Evolutionary conservation across 2,113 vertebrate species (phyloP), one percentile per base, ranked within the genome.

Genomic region (Amazona guildingii): DNA sequence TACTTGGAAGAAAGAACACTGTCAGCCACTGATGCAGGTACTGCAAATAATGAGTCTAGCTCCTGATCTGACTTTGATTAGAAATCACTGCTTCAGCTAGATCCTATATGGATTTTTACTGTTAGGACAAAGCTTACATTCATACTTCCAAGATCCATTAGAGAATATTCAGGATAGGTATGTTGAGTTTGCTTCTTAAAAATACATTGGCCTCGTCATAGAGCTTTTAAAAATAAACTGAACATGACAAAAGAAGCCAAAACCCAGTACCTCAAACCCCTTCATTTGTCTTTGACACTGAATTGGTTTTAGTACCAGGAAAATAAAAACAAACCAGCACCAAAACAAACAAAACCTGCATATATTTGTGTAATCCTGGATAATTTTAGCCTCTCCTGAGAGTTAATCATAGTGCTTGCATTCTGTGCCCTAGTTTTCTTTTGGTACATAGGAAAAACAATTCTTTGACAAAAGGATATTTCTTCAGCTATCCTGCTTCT

Each of bases 291-390:
- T 70, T 89, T 35, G 68, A 12, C 28, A 39, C 18, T 57, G 77
- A 89, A 68, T 62, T 91, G 54, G 0, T 73, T 86, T 79, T 69
- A 35, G 33, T 66, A 68, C 69, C 14, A 69, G 67, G 48, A 90
- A 92, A 59, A 57, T 33, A 13, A 33, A 57, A 57, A 14, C 55
- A 35, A 35, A 16, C 21, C 57, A 59, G 35, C 14, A 59, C 33
- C 21, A 59, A 35, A 59, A 88, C 86, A 88, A 55, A 80, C 21
- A 46, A 92, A 86, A 73, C 1, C 33, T 73, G 37, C 74, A 91
- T 94, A 48, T 88, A 82, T 90, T 93, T 95, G 8, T 97, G 62
- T 92, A 96, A 95, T 90, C 92, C 95, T 79, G 80, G 88, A 95
- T 95, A 92, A 96, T 95, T 96, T 95, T 93, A 96, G 86, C 83